Base-by-base conservation (phyloP, 2,888 invertebrate species). In the Merodon equestris region DNA sequence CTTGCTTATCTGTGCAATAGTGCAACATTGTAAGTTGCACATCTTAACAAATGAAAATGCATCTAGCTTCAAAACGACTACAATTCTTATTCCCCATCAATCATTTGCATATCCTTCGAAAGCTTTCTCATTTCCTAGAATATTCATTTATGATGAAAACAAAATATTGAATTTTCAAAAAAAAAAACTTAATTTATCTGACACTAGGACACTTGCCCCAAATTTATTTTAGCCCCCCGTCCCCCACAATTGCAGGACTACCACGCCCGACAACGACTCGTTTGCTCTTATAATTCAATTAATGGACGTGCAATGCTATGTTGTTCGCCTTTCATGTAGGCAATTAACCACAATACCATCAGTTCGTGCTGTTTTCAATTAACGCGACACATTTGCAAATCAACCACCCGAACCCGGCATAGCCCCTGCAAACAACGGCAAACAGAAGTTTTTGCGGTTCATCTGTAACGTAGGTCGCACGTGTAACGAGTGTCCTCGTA, bases 161-260 rank as follows among this genome's bases (percentile, higher is more conserved):
- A n/a, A n/a, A n/a, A n/a, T n/a, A n/a, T n/a, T n/a, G n/a, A n/a
- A n/a, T n/a, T n/a, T n/a, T n/a, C n/a, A n/a, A n/a, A n/a, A n/a
- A n/a, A n/a, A n/a, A n/a, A n/a, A n/a, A 27, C 36, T 42, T 73
- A 60, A 74, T 67, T 61, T 38, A 61, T 67, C 14, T 51, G 17
- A 13, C 60, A 56, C 48, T 61, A 61, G 40, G 51, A n/a, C n/a
- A n/a, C 47, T 61, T 53, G 50, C 38, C 50, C 67, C 61, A 60
- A 56, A 67, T 67, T 67, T 61, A 74, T 61, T 51, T 44, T 60
- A 56, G n/a, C n/a, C n/a, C n/a, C n/a, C n/a, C n/a, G n/a, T n/a
- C n/a, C n/a, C n/a, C n/a, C 38, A 61, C 17, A n/a, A 17, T 61
- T 50, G 19, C 54, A 51, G 40, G 17, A 2, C 2, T 7, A 27